Conservation (phyloP, 2,888 invertebrate species). For the Teinopalpus imperialis region DNA sequence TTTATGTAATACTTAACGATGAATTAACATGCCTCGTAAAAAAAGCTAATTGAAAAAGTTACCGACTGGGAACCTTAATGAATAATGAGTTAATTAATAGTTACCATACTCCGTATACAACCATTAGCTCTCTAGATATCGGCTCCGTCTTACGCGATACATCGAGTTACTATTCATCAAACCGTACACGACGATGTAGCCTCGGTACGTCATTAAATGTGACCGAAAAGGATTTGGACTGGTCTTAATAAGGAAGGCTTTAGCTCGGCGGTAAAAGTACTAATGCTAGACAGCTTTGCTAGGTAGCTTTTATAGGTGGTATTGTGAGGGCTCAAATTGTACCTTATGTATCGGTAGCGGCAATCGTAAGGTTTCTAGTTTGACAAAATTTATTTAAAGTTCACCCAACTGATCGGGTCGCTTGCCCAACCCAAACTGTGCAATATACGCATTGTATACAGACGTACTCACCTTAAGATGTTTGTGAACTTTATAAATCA, state of each 20-base stretch:
- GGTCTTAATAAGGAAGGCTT: conserved; percentile 66
- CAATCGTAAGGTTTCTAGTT: no score
- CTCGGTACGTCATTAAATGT: conserved; percentile 70
- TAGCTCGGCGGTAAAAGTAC: conserved; percentile 56
- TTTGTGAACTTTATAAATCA: conserved; percentile 4
- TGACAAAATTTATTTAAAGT: conserved; percentile 3
- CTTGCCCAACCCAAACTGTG: background rate
- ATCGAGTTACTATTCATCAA: conserved; percentile 66
- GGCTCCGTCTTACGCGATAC: conserved; percentile 43
- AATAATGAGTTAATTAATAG: conserved; percentile 11
- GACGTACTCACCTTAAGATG: background rate
- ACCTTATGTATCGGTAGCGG: background rate
- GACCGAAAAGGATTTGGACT: conserved; percentile 72
- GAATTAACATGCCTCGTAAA: no score
- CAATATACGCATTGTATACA: background rate
- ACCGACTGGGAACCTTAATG: background rate
- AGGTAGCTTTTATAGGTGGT: background rate
- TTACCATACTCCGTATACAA: conserved; percentile 32
- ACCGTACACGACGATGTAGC: conserved; percentile 51
- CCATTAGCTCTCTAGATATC: conserved; percentile 55
- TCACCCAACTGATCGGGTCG: background rate
- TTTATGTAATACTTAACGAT: no score
- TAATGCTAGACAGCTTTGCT: conserved; percentile 2
- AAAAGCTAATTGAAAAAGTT: background rate
- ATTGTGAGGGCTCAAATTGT: background rate